Evolutionary conservation across 1,140 invertebrate species (phyloP).

Genomic region (Pseudachorutes palmiensis): DNA sequence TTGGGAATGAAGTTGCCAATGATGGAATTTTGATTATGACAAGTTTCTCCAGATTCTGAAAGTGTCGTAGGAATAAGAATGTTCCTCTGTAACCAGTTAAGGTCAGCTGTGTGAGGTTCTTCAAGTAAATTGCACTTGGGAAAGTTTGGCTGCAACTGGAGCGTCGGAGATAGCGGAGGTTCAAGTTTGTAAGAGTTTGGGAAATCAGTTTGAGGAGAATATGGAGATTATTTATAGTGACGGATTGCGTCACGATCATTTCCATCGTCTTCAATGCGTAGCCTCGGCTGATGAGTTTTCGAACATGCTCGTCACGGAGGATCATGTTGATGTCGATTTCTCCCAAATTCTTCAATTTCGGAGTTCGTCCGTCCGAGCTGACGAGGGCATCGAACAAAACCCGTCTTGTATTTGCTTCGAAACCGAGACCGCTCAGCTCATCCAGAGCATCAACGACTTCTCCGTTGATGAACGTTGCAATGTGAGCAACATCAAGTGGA

Average conservation of each 20-base stretch:
- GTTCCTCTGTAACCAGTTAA: slow-evolving; percentile 9
- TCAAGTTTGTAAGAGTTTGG: not conserved
- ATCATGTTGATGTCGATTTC: slow-evolving; percentile 9
- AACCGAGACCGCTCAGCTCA: slow-evolving; percentile 11
- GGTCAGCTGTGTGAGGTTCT: not conserved
- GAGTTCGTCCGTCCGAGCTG: not conserved
- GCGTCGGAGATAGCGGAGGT: slow-evolving; percentile 1
- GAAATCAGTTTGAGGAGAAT: not conserved
- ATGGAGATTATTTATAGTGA: not conserved
- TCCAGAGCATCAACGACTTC: slow-evolving; percentile 15
- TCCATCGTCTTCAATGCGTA: not conserved
- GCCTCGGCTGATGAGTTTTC: not conserved
- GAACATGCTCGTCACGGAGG: slow-evolving; percentile 12
- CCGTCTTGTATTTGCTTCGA: slow-evolving; percentile 2
- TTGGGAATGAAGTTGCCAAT: not conserved
- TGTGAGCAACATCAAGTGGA: slow-evolving; percentile 6
- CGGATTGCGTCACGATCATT: slow-evolving; percentile 8
- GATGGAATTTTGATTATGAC: slow-evolving; percentile 2
- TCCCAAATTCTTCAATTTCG: not conserved
- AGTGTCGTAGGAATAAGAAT: not conserved
- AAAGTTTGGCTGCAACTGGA: slow-evolving; percentile 3
- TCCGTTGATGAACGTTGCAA: slow-evolving; percentile 10
- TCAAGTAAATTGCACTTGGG: not conserved
- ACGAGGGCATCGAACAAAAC: slow-evolving; percentile 11
- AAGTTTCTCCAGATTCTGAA: not conserved